Base-by-base conservation (phyloP, 2,888 invertebrate species). In the Anarsia innoxiella region DNA sequence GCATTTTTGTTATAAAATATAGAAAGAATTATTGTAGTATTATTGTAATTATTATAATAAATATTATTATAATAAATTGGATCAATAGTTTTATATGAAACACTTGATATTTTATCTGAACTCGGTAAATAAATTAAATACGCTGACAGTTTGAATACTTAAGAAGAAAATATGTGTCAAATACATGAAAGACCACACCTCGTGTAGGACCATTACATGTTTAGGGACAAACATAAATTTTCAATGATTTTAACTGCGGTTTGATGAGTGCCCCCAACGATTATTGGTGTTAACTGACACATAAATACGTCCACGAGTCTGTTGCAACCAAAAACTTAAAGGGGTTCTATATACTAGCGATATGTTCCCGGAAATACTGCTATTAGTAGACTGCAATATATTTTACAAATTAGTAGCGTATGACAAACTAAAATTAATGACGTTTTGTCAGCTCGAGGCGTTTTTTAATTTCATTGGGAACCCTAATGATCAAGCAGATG, bases 381-480 rank as follows among this genome's bases (percentile, higher is more conserved):
- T 70, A 82, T 83, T 83, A 82, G 75, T 66, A 56, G 54, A 52
- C 42, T 44, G 70, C 66, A 68, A 67, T 83, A 77, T 79, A 79
- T 83, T 75, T 68, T 61, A 80, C 77, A 79, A 82, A 83, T 83
- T 80, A 79, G 76, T 71, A 58, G 65, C 53, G 67, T 82, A 77
- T 78, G 80, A 82, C 80, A 83, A 74, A 80, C 70, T 72, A 69
- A 79, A 69, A 83, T 83, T 80, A 77, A 84, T 82, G 74, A 58
- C 54, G 50, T 60, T 58, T 63, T 57, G 68, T 66, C 57, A 51
- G 58, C 59, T 57, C 41, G 48, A 45, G 61, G 56, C 56, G 55
- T 61, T 77, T 78, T 79, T 79, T 73, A 65, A 64, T 59, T 56
- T 61, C 50, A 52, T 59, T 56, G 53, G 51, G 56, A 71, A 58